Evolutionary conservation across 2,797 vertebrate species (phyloP).

Genomic region (Peromyscus eremicus): DNA sequence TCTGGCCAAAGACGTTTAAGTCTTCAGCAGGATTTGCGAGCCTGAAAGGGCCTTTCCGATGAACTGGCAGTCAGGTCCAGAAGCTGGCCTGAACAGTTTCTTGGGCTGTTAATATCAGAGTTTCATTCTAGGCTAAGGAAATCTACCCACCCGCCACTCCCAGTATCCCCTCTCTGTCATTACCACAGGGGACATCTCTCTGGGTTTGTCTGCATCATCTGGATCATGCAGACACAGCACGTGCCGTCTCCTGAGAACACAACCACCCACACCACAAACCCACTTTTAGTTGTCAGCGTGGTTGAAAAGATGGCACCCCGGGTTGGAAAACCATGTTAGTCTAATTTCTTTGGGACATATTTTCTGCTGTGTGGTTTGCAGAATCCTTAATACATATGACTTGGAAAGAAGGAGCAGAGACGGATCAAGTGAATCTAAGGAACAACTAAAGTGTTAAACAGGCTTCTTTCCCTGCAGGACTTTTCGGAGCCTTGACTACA

Average conservation of each 20-base stretch:
- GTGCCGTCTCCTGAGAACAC: not conserved
- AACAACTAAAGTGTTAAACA: conserved; percentile 20
- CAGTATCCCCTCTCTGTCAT: not conserved
- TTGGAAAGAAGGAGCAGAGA: not conserved
- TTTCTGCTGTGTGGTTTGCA: not conserved
- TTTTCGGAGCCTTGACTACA: not conserved
- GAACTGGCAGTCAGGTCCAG: not conserved
- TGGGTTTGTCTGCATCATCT: not conserved
- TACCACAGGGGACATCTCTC: not conserved
- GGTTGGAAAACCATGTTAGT: not conserved
- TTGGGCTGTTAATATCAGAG: not conserved
- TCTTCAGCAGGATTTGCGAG: not conserved
- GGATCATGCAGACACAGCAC: not conserved
- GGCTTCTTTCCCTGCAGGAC: conserved; percentile 26
- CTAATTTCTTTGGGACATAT: not conserved
- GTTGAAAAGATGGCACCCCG: not conserved
- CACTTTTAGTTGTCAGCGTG: not conserved
- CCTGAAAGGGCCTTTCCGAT: not conserved
- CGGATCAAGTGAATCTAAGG: not conserved
- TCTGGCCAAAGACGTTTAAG: not conserved
- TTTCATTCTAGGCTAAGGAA: not conserved
- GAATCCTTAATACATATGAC: not conserved
- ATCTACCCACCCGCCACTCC: accelerated
- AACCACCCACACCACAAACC: not conserved
- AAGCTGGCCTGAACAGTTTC: not conserved